These are phyloP conservation scores for Leptodactylus fuscus DNA, from an alignment of 2,113 vertebrate species.

Conservation along the genomic window DNA sequence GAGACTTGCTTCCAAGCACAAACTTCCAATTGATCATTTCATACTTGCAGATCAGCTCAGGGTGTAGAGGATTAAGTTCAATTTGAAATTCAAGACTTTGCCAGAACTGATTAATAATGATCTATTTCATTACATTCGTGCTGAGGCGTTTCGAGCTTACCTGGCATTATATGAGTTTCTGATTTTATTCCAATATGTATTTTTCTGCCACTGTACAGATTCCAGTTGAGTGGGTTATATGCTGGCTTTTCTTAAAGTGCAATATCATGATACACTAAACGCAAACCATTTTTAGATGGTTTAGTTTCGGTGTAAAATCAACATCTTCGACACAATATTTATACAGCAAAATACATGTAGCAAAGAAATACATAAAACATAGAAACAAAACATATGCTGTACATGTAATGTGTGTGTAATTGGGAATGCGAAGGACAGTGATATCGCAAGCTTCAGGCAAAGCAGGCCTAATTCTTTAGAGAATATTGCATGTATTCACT, in stretches of 20 bases:
- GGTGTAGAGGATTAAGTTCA: conserved; percentile 22
- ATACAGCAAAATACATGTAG: not conserved
- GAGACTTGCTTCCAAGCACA: not conserved
- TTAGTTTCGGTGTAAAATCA: not conserved
- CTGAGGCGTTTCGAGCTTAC: conserved; percentile 12
- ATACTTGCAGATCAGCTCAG: conserved; percentile 19
- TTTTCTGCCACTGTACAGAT: not conserved
- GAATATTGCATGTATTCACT: not conserved
- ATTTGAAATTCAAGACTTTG: conserved; percentile 24
- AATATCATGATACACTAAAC: conserved; percentile 18
- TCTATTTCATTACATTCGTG: conserved; percentile 21
- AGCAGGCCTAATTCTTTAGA: not conserved
- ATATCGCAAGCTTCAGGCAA: not conserved
- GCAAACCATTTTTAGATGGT: conserved; percentile 1
- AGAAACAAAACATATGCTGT: too few relatives aligned
- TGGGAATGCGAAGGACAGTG: not conserved
- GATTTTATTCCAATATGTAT: conserved; percentile 23
- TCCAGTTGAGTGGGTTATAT: conserved; percentile 19
- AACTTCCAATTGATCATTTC: conserved; percentile 45
- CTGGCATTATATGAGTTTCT: conserved; percentile 14
- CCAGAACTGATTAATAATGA: conserved; percentile 41
- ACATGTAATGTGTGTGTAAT: not conserved
- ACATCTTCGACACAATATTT: not conserved
- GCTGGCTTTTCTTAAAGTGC: conserved; percentile 33
- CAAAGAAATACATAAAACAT: not conserved